phyloP scores from a whole-genome alignment of 2,113 vertebrate genomes.

The Alouatta palliata region DNA sequence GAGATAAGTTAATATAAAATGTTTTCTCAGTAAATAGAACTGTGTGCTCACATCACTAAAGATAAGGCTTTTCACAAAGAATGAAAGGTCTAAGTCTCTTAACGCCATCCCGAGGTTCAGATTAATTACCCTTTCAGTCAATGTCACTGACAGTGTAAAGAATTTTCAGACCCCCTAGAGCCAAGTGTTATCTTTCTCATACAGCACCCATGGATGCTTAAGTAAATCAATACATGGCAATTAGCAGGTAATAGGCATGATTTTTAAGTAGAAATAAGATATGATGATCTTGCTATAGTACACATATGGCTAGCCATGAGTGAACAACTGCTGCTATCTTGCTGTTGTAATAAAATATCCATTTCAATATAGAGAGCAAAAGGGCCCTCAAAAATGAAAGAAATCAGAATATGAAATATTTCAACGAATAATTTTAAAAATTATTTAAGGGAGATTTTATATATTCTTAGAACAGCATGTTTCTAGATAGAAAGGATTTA shows the following conservation, averaged over 20 bases:
- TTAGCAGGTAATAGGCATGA: conserved; percentile 74
- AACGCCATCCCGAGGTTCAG: conserved; percentile 75
- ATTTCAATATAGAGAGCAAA: background rate
- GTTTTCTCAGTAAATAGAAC: conserved; percentile 61
- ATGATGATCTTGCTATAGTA: conserved; percentile 55
- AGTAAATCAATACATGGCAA: conserved; percentile 80
- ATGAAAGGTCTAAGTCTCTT: conserved; percentile 64
- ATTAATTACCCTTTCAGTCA: conserved; percentile 82
- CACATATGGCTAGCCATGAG: background rate
- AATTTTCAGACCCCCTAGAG: conserved; percentile 74
- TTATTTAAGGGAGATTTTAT: background rate
- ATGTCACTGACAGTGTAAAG: conserved; percentile 82
- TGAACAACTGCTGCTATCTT: background rate
- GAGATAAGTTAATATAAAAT: background rate
- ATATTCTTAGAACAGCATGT: background rate
- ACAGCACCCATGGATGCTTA: conserved; percentile 68
- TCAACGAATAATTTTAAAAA: background rate
- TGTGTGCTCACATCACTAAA: conserved; percentile 40
- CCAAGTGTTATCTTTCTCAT: conserved; percentile 82
- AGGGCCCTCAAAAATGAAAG: background rate
- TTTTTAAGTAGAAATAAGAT: conserved; percentile 72
- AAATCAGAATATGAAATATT: background rate
- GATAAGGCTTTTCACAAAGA: conserved; percentile 46
- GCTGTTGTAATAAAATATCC: conserved; percentile 28
- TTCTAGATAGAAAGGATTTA: background rate